These are phyloP conservation scores for Choristoneura fumiferana DNA, from an alignment of 1,140 invertebrate genomes.

Conservation along the genomic window DNA sequence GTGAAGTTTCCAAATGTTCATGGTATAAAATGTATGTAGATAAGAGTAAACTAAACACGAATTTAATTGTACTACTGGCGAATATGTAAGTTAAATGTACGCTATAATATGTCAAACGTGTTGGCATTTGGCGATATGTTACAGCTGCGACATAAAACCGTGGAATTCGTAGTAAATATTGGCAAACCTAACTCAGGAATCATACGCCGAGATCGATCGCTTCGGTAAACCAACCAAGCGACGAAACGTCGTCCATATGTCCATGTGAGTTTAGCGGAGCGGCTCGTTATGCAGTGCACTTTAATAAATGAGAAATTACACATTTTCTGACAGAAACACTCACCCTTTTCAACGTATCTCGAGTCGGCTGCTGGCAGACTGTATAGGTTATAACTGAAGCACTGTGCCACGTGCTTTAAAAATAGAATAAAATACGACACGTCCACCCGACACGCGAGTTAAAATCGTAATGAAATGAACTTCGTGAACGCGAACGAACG, in stretches of 20 bases:
- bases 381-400: slow-evolving; percentile 45
- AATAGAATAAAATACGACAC: slow-evolving; percentile 35
- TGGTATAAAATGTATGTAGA: no score
- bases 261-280: neutral
- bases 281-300: no score
- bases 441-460: slow-evolving; percentile 39
- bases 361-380: slow-evolving; percentile 18
- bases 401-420: slow-evolving; percentile 56
- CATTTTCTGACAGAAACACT: slow-evolving; percentile 18
- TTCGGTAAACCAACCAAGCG: neutral
- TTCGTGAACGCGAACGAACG: slow-evolving; percentile 24
- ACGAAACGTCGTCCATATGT: slow-evolving; percentile 8
- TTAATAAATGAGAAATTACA: neutral
- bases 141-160: no score
- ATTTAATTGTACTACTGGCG: no score
- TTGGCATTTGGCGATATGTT: no score
- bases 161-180: neutral
- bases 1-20: no score
- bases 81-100: no score
- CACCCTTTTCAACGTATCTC: slow-evolving; percentile 14
- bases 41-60: no score
- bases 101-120: no score
- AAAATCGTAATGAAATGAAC: slow-evolving; percentile 58
- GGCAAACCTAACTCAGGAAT: neutral
- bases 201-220: neutral